These are phyloP conservation scores for Plebejus argus DNA, from an alignment of 2,888 invertebrate genomes.

Conservation along the genomic window DNA sequence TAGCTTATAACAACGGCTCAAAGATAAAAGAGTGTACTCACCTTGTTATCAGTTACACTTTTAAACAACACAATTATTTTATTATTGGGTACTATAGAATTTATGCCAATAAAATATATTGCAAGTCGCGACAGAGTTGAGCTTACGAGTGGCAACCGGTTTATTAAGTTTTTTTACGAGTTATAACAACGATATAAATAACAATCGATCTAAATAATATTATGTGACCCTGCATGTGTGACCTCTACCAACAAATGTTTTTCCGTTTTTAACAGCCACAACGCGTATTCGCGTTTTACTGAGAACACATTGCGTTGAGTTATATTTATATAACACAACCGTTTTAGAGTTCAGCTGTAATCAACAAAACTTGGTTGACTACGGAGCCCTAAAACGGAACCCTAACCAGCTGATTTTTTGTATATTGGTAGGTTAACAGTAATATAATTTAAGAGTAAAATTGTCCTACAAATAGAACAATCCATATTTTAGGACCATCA, in stretches of 20 bases:
- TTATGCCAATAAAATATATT: background rate
- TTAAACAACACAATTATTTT: background rate
- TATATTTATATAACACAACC: too few relatives aligned
- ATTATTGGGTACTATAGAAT: background rate
- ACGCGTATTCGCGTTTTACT: too few relatives aligned
- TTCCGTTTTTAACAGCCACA: too few relatives aligned
- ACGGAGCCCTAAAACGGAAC: too few relatives aligned
- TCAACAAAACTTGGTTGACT: too few relatives aligned
- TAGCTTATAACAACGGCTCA: background rate
- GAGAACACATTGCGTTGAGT: too few relatives aligned
- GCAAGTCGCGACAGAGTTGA: background rate
- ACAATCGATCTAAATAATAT: background rate
- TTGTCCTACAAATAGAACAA: too few relatives aligned
- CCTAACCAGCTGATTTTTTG: too few relatives aligned
- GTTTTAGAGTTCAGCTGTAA: too few relatives aligned
- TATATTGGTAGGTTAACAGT: too few relatives aligned
- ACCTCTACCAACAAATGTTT: background rate
- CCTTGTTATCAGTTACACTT: background rate
- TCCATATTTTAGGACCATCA: too few relatives aligned
- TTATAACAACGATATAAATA: background rate
- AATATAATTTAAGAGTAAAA: too few relatives aligned
- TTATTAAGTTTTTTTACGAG: background rate
- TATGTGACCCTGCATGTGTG: background rate
- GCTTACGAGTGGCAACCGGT: constrained; percentile 1
- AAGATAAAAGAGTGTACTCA: background rate